phyloP scores from a whole-genome alignment of 2,888 invertebrate genomes.

The Lasioglossum vierecki region DNA sequence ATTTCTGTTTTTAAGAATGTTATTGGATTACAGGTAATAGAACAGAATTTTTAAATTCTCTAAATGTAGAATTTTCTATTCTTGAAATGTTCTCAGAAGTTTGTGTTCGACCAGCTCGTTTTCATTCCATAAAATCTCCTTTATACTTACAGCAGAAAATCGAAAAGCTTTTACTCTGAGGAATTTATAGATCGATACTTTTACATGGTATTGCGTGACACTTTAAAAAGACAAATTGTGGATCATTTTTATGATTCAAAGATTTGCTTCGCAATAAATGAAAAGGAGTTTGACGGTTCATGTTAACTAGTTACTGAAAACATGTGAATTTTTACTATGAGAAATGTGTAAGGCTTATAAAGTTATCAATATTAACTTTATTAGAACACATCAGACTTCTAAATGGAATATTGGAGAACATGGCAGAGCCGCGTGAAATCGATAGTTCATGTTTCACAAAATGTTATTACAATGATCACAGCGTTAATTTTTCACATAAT shows the following conservation, averaged over 20 bases:
- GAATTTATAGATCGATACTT: too few relatives aligned
- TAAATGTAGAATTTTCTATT: too few relatives aligned
- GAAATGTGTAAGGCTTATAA: too few relatives aligned
- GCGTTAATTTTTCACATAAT: background rate
- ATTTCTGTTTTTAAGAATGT: background rate
- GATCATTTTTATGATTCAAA: too few relatives aligned
- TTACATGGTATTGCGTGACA: too few relatives aligned
- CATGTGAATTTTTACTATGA: background rate
- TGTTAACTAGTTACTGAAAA: background rate
- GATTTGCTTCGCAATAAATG: too few relatives aligned
- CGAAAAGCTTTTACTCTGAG: too few relatives aligned
- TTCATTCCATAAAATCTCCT: background rate
- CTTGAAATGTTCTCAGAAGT: background rate
- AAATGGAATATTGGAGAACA: background rate
- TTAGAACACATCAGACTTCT: background rate
- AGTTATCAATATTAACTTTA: background rate
- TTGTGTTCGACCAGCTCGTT: background rate
- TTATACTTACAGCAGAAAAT: background rate
- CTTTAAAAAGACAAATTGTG: too few relatives aligned
- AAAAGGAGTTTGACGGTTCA: background rate
- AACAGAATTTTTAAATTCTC: too few relatives aligned
- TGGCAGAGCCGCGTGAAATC: too few relatives aligned
- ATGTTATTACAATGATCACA: background rate
- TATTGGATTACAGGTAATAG: background rate
- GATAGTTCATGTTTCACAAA: too few relatives aligned